These are phyloP conservation scores for Diplosoma virens DNA, from an alignment of 23 tunicate species.

Conservation along the genomic window DNA sequence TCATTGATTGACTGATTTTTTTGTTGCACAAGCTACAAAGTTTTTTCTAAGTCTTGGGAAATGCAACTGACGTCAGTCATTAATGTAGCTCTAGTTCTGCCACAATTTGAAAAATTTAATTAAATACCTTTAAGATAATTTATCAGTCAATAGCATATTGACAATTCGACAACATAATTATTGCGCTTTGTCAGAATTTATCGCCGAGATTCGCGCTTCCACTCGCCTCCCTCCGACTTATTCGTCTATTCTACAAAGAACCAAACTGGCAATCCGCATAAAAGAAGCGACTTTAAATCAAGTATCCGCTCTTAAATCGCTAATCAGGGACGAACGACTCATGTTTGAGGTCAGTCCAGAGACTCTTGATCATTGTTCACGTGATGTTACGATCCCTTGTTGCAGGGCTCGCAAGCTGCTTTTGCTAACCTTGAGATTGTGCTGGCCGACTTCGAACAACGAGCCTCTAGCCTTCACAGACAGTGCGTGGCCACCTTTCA, in stretches of 20 bases:
- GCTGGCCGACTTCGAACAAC: slow-evolving; percentile 35
- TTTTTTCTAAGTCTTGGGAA: too few relatives aligned
- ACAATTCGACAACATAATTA: too few relatives aligned
- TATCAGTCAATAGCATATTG: too few relatives aligned
- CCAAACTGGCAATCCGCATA: slow-evolving; percentile 62
- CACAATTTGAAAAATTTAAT: too few relatives aligned
- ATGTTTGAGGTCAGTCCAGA: slow-evolving; percentile 66
- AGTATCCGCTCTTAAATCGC: slow-evolving; percentile 30
- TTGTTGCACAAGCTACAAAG: too few relatives aligned
- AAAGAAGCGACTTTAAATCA: slow-evolving; percentile 66
- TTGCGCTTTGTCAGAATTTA: too few relatives aligned
- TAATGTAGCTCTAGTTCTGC: too few relatives aligned
- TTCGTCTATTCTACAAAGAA: slow-evolving; percentile 42
- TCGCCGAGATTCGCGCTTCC: slow-evolving; percentile 33
- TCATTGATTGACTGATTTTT: too few relatives aligned
- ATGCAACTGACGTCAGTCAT: too few relatives aligned
- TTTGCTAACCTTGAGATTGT: slow-evolving; percentile 42
- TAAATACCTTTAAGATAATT: too few relatives aligned
- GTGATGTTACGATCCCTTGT: background rate
- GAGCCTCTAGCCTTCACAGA: slow-evolving; percentile 20
- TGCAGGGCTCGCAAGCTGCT: slow-evolving; percentile 90
- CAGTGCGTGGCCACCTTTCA: slow-evolving; percentile 43
- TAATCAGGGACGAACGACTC: slow-evolving; percentile 51
- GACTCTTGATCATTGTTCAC: background rate
- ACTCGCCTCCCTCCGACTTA: slow-evolving; percentile 42